A percentile compares a stretch with the other conserved stretches of the same genome.
Conservation (phyloP, 2,888 invertebrate species). For the Pogonocherus hispidulus region DNA sequence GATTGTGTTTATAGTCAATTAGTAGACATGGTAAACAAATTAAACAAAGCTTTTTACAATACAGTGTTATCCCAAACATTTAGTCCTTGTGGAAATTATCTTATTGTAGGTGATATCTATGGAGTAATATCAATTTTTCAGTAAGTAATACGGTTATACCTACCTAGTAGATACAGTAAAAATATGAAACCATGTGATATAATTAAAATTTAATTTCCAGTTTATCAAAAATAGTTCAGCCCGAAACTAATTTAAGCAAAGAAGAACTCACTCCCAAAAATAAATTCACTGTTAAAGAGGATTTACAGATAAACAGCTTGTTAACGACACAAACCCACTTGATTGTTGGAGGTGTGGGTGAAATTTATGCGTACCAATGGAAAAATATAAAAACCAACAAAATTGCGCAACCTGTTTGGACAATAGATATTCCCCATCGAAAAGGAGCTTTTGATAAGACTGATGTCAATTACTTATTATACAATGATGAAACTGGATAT, state of each 20-base stretch:
- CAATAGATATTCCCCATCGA: constrained; percentile 76
- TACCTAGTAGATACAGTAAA: constrained; percentile 24
- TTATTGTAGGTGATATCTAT: constrained; percentile 87
- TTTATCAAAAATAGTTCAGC: constrained; percentile 75
- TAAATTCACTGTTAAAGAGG: constrained; percentile 74
- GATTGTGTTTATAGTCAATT: too few relatives aligned
- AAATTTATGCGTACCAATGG: constrained; percentile 85
- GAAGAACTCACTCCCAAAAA: constrained; percentile 76
- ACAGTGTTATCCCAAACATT: constrained; percentile 86
- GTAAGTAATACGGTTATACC: constrained; percentile 71
- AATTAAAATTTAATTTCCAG: constrained; percentile 68
- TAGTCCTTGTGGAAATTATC: constrained; percentile 86
- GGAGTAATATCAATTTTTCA: constrained; percentile 87
- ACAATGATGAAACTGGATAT: constrained; percentile 73
- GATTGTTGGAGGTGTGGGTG: constrained; percentile 81
- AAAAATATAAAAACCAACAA: constrained; percentile 75
- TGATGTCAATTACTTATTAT: constrained; percentile 83
- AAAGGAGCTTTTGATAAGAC: constrained; percentile 80
- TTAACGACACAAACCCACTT: constrained; percentile 77
- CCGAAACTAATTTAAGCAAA: constrained; percentile 71
- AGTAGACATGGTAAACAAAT: constrained; percentile 58
- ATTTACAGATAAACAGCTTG: constrained; percentile 79
- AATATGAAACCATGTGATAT: too few relatives aligned
- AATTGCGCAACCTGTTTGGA: constrained; percentile 78
- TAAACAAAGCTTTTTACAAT: constrained; percentile 79